Evolutionary conservation across 2,888 invertebrate species (phyloP).

Genomic region (Beris morrisii): DNA sequence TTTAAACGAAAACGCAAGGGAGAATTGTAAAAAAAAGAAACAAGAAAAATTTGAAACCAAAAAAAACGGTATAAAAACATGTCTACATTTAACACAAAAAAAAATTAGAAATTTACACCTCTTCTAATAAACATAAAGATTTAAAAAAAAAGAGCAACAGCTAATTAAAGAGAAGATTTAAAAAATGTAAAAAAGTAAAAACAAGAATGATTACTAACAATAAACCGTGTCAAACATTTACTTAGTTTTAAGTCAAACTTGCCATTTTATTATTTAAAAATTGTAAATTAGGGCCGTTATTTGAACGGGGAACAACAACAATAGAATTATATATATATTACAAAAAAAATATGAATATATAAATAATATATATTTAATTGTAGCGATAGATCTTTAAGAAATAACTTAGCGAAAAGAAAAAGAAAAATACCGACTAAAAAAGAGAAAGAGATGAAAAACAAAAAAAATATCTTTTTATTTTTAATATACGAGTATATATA

Average conservation of each 20-base stretch:
- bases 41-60: neutral
- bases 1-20: neutral
- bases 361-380: conserved; percentile 44
- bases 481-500: conserved; percentile 35
- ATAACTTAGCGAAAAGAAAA: conserved; percentile 11
- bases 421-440: conserved; percentile 15
- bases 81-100: neutral
- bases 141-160: conserved; percentile 32
- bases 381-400: conserved; percentile 4
- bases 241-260: conserved; percentile 42
- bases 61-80: neutral
- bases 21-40: neutral
- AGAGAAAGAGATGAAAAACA: conserved; percentile 14
- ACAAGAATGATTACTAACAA: conserved; percentile 41
- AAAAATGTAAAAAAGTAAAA: conserved; percentile 26
- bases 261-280: conserved; percentile 41
- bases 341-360: conserved; percentile 36
- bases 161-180: neutral
- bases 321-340: conserved; percentile 40
- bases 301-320: conserved; percentile 43
- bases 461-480: conserved; percentile 34
- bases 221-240: conserved; percentile 44
- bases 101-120: neutral
- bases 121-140: neutral
- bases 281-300: conserved; percentile 43